Base-by-base conservation (phyloP, 2,113 vertebrate genomes). In the Abramis brama region DNA sequence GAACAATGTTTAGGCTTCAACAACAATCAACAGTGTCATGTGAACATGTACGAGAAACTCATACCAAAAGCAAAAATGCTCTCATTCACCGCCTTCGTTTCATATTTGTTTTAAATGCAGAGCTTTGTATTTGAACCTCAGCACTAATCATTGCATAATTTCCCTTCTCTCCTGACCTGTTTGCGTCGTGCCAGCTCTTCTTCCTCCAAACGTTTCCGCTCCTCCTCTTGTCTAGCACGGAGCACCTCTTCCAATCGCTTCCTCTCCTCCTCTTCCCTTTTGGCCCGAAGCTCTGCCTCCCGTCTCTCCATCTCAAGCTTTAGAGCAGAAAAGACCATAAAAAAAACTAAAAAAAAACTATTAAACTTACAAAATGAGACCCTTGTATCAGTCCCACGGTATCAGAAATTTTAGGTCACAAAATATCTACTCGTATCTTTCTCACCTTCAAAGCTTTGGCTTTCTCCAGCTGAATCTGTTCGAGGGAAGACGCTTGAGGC, bases 391-490 rank as follows among this genome's bases (percentile, higher is more conserved):
- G 7, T 55, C 17, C 52, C 2, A 57, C 19, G 2, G 17, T 8
- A 57, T 21, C 55, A 21, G 6, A 2, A 21, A 57, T 23, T 23
- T 57, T 57, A 23, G 6, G 7, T 57, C 55, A 57, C 55, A 57
- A 17, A 52, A 17, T 17, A 52, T 52, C 50, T 17, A 17, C 15
- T 50, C 1, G 3, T 47, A 25, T 8, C 23, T 43, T 55, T 0
- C 55, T 88, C 86, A 96, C 95, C 94, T 95, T 95, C 77, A 96
- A 96, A 94, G 96, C 95, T 93, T 98, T 99, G 88, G 96, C 95
- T 89, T 98, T 99, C 91, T 99, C 98, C 68, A 99, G 94, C 92
- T 99, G 97, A 91, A 99, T 97, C 92, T 99, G 98, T 82, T 99
- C 98, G 71, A 98, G 95, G 90, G 97, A 96, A 89, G 97, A 95